A percentile compares a stretch with the other conserved stretches of the same genome.
Conservation (phyloP, 1,140 invertebrate species). For the Holcopasites calliopsidis region DNA sequence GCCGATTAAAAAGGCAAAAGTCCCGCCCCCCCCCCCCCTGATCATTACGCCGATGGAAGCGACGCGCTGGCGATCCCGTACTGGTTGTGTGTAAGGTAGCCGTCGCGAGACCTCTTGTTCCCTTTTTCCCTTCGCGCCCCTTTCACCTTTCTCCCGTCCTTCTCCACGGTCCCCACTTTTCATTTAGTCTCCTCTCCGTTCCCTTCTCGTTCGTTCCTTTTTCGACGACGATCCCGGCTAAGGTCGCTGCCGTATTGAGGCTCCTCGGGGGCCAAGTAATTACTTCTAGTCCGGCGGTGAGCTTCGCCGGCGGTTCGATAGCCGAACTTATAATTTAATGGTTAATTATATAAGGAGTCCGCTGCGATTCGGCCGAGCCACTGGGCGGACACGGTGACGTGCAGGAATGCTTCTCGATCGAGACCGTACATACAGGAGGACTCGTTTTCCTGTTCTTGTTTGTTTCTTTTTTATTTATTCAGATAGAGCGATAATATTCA, state of each 20-base stretch:
- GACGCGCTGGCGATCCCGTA: conserved; percentile 64
- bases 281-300: conserved; percentile 76
- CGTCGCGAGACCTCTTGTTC: conserved; percentile 49
- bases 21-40: conserved; percentile 64
- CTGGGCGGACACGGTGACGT: conserved; percentile 79
- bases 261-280: conserved; percentile 70
- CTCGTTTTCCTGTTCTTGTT: conserved; percentile 49
- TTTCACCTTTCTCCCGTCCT: conserved; percentile 40
- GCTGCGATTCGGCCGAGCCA: conserved; percentile 77
- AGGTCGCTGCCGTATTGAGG: conserved; percentile 45
- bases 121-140: conserved; percentile 51
- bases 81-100: conserved; percentile 75
- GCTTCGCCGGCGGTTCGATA: conserved; percentile 74
- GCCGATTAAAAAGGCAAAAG: conserved; percentile 73
- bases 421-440: conserved; percentile 11
- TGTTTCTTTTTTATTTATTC: no score
- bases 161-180: conserved; percentile 40
- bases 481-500: no score
- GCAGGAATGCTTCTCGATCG: conserved; percentile 73
- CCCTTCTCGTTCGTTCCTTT: conserved; percentile 29
- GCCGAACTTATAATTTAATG: conserved; percentile 80
- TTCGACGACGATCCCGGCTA: conserved; percentile 28
- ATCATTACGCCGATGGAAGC: conserved; percentile 63
- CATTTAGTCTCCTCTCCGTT: conserved; percentile 47
- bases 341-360: conserved; percentile 80